Evolutionary conservation across 2,113 vertebrate species (phyloP).

Genomic region (Steatornis caripensis): DNA sequence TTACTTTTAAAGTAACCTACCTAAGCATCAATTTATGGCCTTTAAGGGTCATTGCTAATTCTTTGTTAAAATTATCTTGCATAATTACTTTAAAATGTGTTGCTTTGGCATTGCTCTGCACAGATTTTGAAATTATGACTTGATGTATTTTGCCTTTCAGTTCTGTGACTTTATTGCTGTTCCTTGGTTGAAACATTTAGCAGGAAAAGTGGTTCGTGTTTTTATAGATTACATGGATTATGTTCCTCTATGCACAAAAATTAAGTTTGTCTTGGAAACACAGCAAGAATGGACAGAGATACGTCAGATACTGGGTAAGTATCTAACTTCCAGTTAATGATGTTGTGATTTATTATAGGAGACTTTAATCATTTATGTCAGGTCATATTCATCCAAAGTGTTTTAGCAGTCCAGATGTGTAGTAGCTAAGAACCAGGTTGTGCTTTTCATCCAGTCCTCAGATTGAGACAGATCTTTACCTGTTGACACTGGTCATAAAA

Average conservation of each 20-base stretch:
- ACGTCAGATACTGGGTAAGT: conserved; percentile 73
- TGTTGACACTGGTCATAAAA: neutral
- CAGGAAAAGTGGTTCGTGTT: conserved; percentile 73
- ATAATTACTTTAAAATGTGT: neutral
- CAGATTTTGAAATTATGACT: neutral
- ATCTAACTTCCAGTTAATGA: neutral
- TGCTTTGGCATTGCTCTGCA: neutral
- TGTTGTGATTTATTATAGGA: neutral
- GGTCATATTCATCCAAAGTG: neutral
- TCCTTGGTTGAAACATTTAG: conserved; percentile 78
- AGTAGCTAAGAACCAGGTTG: neutral
- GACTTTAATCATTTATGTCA: neutral
- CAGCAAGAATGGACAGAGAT: conserved; percentile 83
- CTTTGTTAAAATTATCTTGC: neutral
- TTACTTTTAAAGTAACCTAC: neutral
- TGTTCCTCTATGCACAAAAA: conserved; percentile 80
- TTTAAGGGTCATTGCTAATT: neutral
- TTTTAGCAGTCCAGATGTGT: neutral
- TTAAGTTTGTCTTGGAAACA: conserved; percentile 75
- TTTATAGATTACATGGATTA: conserved; percentile 83
- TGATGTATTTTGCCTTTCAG: conserved; percentile 62
- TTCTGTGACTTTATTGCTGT: conserved; percentile 87
- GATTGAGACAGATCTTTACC: neutral
- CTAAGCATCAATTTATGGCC: neutral
- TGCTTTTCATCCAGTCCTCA: neutral